Evolutionary conservation across 2,113 vertebrate genomes (phyloP).

Genomic region (Cheilinus undulatus): DNA sequence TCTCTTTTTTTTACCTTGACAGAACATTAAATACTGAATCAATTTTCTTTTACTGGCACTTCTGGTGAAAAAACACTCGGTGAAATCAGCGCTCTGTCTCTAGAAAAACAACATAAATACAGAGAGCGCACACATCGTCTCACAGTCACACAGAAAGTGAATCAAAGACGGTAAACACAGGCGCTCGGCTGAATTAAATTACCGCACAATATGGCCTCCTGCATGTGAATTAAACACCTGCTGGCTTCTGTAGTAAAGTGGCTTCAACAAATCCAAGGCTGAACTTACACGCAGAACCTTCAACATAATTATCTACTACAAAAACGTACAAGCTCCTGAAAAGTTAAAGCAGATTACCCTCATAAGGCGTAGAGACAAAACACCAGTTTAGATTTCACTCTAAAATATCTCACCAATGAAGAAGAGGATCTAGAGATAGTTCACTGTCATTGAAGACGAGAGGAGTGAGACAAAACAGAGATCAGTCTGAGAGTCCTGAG

Average conservation of each 20-base stretch:
- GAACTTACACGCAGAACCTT: neutral
- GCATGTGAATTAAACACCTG: too few species aligned
- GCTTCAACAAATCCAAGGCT: neutral
- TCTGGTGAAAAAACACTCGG: neutral
- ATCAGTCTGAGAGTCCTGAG: too few species aligned
- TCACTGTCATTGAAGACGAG: too few species aligned
- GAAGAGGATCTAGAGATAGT: too few species aligned
- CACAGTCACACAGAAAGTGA: neutral
- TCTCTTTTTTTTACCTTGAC: neutral
- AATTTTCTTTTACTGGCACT: neutral
- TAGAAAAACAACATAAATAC: neutral
- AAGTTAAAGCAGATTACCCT: too few species aligned
- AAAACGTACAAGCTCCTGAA: too few species aligned
- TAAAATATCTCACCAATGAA: too few species aligned
- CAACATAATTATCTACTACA: too few species aligned
- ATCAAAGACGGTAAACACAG: neutral
- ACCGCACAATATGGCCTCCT: neutral
- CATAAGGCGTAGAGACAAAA: too few species aligned
- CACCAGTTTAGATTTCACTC: too few species aligned
- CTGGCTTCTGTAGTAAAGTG: too few species aligned
- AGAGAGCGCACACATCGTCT: neutral
- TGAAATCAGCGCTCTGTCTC: neutral
- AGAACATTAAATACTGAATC: neutral
- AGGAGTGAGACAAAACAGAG: too few species aligned
- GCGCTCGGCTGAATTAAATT: neutral